Conservation (phyloP, 2,113 vertebrate species). For the Oceanites oceanicus region DNA sequence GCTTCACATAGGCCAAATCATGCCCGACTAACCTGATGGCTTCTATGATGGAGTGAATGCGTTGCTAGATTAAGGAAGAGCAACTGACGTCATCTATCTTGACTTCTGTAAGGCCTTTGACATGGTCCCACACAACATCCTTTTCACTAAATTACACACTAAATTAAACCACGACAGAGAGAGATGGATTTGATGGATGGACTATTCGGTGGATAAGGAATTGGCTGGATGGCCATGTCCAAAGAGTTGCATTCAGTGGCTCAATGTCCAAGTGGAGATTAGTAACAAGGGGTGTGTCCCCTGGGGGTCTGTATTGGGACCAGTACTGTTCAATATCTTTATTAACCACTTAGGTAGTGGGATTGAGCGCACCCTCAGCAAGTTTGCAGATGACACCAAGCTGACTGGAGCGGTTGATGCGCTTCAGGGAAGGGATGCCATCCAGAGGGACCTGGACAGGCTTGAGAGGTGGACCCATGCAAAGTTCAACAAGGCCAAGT, state of each 20-base stretch:
- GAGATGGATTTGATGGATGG: neutral
- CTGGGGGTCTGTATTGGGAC: neutral
- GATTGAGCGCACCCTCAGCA: neutral
- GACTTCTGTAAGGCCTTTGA: neutral
- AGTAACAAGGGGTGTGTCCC: neutral
- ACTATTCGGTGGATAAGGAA: neutral
- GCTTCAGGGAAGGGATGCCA: neutral
- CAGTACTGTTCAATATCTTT: neutral
- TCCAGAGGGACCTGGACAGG: neutral
- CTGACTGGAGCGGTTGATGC: neutral
- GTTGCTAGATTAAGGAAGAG: neutral
- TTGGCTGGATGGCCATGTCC: neutral
- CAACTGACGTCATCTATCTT: neutral
- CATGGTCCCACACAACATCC: neutral
- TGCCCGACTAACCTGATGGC: neutral
- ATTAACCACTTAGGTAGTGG: neutral
- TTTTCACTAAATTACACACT: neutral
- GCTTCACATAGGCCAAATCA: neutral
- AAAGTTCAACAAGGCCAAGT: neutral
- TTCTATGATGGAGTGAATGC: neutral
- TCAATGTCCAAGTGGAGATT: neutral
- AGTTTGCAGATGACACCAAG: neutral
- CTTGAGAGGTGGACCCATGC: neutral
- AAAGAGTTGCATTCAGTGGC: neutral
- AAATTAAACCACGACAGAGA: too few relatives aligned